Evolutionary conservation across 2,888 invertebrate genomes (phyloP), one percentile per base, ranked within the genome.

Genomic region (Ptilodon capucinus): DNA sequence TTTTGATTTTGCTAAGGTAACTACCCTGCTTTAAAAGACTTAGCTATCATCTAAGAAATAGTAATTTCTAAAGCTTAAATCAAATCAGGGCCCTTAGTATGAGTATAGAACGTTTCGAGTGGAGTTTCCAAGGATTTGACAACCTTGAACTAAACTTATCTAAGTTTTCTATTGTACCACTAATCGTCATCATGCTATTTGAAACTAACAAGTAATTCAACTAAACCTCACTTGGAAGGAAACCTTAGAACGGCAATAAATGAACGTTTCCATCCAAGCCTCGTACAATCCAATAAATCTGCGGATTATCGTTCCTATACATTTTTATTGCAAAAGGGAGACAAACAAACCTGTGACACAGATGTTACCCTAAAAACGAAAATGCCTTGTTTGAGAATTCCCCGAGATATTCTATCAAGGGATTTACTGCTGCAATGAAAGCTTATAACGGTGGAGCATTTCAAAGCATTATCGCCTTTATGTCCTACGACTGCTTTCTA

Each of bases 1-100:
- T 60, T 90, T 84, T 62, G 85, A 88, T 45, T 87, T 90, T 56
- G 71, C 78, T 13, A 61, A 74, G 89, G 90, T 91, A 84, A 30
- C 13, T 9, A 5, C 6, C 8, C 13, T 11, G 21, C 14, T 13
- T 35, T 35, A n/a, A n/a, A n/a, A n/a, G 34, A n/a, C 2, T 7
- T 35, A 6, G 9, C 14, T 14, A 6, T 13, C 9, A 13, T 8
- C 16, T 7, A 35, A 13, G 7, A 14, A 1, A 4, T n/a, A n/a
- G n/a, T n/a, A n/a, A n/a, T n/a, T n/a, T n/a, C n/a, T n/a, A n/a
- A n/a, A n/a, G n/a, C n/a, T n/a, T n/a, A n/a, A n/a, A n/a, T n/a
- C n/a, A n/a, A n/a, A n/a, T n/a, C n/a, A n/a, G n/a, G n/a, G n/a
- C n/a, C n/a, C n/a, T n/a, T n/a, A n/a, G n/a, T n/a, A n/a, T n/a